phyloP scores from a whole-genome alignment of 2,888 invertebrate genomes.

The Morpho achilles region DNA sequence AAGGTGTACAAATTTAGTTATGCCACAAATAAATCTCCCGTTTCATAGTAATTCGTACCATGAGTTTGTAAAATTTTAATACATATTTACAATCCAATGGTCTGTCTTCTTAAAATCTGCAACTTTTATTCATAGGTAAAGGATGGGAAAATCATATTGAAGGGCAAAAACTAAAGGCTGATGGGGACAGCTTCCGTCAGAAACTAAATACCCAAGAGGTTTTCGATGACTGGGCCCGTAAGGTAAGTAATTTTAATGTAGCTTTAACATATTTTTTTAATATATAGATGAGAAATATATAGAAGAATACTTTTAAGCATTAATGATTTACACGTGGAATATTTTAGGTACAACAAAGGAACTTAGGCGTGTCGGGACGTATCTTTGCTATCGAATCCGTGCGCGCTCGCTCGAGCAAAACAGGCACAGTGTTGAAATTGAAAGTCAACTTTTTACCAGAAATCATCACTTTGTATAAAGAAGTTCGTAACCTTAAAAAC shows the following conservation, averaged over 20 bases:
- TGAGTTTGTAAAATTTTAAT: no score
- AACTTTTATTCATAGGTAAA: slow-evolving; percentile 80
- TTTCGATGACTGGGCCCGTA: slow-evolving; percentile 98
- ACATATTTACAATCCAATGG: no score
- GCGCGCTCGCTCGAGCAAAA: slow-evolving; percentile 86
- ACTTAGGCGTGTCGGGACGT: slow-evolving; percentile 94
- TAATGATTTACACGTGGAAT: slow-evolving; percentile 4
- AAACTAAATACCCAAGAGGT: slow-evolving; percentile 98
- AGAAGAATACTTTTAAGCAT: not conserved
- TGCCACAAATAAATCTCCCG: no score
- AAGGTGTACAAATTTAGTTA: not conserved
- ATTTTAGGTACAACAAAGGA: slow-evolving; percentile 89
- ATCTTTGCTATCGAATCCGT: slow-evolving; percentile 96
- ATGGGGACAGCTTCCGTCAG: slow-evolving; percentile 97
- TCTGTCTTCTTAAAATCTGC: no score
- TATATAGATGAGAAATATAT: not conserved
- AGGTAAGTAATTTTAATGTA: slow-evolving; percentile 56
- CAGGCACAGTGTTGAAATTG: slow-evolving; percentile 90
- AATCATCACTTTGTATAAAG: slow-evolving; percentile 98
- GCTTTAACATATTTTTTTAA: not conserved
- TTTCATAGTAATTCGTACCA: no score
- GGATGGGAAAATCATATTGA: slow-evolving; percentile 99
- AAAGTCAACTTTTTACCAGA: slow-evolving; percentile 98
- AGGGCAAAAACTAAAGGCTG: slow-evolving; percentile 97
- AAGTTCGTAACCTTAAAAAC: slow-evolving; percentile 97